A percentile compares a stretch with the other conserved stretches of the same genome.
Evolutionary conservation across 2,797 vertebrate species (phyloP).

Genomic region (Danio albolineatus): DNA sequence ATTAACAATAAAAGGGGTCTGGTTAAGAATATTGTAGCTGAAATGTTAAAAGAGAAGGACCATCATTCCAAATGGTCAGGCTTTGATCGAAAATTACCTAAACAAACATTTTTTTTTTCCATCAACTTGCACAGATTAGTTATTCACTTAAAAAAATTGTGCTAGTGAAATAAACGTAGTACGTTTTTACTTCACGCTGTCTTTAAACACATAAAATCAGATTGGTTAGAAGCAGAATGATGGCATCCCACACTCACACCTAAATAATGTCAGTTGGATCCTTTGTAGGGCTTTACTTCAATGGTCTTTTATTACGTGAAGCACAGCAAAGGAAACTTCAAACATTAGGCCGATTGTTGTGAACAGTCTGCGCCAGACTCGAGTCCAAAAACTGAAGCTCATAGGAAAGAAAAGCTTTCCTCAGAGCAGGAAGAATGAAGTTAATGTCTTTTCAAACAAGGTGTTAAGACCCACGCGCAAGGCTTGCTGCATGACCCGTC

Average conservation of each 20-base stretch:
- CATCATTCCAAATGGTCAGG: too few species aligned
- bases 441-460: slow-evolving; percentile 66
- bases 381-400: slow-evolving; percentile 50
- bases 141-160: too few species aligned
- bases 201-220: neutral
- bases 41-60: too few species aligned
- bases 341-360: slow-evolving; percentile 57
- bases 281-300: slow-evolving; percentile 35
- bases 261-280: slow-evolving; percentile 19
- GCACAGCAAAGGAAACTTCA: slow-evolving; percentile 50
- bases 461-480: slow-evolving; percentile 69
- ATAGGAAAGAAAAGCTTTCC: slow-evolving; percentile 65
- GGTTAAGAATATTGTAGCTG: too few species aligned
- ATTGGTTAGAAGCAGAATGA: neutral
- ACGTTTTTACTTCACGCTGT: too few species aligned
- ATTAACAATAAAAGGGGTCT: too few species aligned
- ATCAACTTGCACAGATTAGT: too few species aligned
- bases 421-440: slow-evolving; percentile 55
- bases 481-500: slow-evolving; percentile 80
- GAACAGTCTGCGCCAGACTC: slow-evolving; percentile 53
- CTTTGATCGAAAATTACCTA: too few species aligned
- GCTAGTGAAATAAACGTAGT: too few species aligned
- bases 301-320: slow-evolving; percentile 19
- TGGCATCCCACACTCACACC: neutral
- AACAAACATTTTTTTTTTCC: too few species aligned